These are phyloP conservation scores for Oncorhynchus nerka DNA, from an alignment of 2,113 vertebrate genomes.

Conservation along the genomic window DNA sequence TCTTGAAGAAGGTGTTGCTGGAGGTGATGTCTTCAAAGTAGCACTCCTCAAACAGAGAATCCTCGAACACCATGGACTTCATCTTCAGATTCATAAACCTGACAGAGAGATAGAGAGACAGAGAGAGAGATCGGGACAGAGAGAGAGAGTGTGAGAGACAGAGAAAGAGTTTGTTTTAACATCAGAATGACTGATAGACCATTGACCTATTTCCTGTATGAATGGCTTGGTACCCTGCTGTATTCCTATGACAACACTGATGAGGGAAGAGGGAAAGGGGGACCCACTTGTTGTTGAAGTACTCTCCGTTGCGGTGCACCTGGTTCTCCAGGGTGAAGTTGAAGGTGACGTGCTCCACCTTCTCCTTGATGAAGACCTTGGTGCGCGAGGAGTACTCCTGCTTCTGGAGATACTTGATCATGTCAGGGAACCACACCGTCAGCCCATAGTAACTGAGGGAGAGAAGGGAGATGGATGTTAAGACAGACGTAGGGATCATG, in stretches of 20 bases:
- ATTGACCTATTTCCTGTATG: not conserved
- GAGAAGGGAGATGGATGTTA: not conserved
- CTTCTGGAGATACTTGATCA: conserved; percentile 95
- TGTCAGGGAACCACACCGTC: conserved; percentile 97
- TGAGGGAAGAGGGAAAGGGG: not conserved
- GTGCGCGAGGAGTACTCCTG: conserved; percentile 89
- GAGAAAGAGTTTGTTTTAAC: not conserved
- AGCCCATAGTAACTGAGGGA: conserved; percentile 88
- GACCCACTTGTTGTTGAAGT: conserved; percentile 94
- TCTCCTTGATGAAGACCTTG: conserved; percentile 87
- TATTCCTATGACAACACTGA: not conserved
- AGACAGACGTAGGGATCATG: not conserved
- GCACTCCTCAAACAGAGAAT: conserved; percentile 94
- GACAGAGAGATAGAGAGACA: not conserved
- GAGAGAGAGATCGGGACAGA: not conserved
- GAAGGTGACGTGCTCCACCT: conserved; percentile 90
- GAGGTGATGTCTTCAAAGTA: conserved; percentile 97
- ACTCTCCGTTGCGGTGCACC: conserved; percentile 90
- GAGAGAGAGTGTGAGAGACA: not conserved
- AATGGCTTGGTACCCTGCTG: not conserved
- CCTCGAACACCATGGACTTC: conserved; percentile 93
- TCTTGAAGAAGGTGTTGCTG: conserved; percentile 97
- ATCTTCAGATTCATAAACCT: conserved; percentile 94
- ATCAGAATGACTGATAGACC: not conserved
- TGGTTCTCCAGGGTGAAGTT: conserved; percentile 99